A percentile compares a stretch with the other conserved stretches of the same genome.
phyloP scores from a whole-genome alignment of 1,140 invertebrate genomes.

The Linepithema humile region DNA sequence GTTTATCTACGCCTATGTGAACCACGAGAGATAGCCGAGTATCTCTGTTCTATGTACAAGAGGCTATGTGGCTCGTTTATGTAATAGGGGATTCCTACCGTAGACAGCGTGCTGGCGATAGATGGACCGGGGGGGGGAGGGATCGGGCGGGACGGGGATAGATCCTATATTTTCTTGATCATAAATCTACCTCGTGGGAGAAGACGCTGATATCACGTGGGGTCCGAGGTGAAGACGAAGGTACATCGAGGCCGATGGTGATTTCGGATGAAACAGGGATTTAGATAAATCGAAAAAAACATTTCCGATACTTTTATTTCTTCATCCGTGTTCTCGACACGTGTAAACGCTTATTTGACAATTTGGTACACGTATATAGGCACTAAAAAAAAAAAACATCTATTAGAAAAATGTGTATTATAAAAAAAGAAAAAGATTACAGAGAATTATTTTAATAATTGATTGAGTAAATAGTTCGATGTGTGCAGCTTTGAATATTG shows the following conservation, averaged over 20 bases:
- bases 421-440: not conserved
- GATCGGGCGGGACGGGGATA: not conserved
- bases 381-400: not conserved
- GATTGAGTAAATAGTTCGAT: not conserved
- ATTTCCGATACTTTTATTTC: constrained; percentile 23
- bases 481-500: not conserved
- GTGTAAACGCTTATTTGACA: not conserved
- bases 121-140: not conserved
- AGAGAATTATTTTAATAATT: not conserved
- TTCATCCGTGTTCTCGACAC: not conserved
- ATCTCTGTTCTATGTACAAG: constrained; percentile 45
- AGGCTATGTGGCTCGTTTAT: constrained; percentile 58
- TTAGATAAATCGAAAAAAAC: constrained; percentile 10
- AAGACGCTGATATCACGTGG: constrained; percentile 78
- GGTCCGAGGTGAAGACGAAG: constrained; percentile 77
- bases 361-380: not conserved
- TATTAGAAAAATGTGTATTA: not conserved
- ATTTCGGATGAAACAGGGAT: constrained; percentile 31
- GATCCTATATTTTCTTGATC: constrained; percentile 65
- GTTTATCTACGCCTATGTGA: constrained; percentile 69
- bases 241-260: constrained; percentile 56
- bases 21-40: constrained; percentile 38
- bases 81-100: constrained; percentile 60
- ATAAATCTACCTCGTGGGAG: constrained; percentile 79
- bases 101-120: not conserved